Conservation (phyloP, 2,113 vertebrate species). For the Megalops atlanticus region DNA sequence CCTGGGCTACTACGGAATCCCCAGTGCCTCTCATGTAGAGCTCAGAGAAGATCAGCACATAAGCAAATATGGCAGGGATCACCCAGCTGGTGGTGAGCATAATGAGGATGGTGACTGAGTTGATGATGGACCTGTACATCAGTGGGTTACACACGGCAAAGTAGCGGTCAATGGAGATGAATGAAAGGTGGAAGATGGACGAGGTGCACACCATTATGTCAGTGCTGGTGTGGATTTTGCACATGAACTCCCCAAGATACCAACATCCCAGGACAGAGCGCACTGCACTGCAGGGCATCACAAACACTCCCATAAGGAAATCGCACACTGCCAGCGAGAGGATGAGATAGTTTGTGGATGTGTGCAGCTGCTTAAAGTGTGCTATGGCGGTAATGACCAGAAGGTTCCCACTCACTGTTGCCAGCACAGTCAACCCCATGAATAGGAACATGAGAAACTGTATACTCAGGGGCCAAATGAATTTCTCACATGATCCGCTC, state of each 20-base stretch:
- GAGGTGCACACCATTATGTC: conserved; percentile 30
- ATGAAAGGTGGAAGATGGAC: conserved; percentile 44
- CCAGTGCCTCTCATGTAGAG: conserved; percentile 3
- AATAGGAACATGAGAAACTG: too few relatives aligned
- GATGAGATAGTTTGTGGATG: conserved; percentile 35
- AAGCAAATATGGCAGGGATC: conserved; percentile 38
- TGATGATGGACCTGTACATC: not conserved
- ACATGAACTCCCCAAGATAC: conserved; percentile 36
- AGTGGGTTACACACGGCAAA: conserved; percentile 40
- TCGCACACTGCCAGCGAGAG: conserved; percentile 21
- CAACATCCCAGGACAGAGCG: conserved; percentile 42
- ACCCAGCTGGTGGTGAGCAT: not conserved
- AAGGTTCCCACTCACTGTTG: too few relatives aligned
- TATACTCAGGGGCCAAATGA: too few relatives aligned
- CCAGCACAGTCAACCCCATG: too few relatives aligned
- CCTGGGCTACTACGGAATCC: not conserved
- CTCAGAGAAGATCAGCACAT: conserved; percentile 29
- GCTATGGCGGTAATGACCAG: conserved; percentile 35
- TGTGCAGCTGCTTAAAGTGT: conserved; percentile 47
- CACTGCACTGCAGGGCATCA: conserved; percentile 72
- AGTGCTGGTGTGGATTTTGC: conserved; percentile 26
- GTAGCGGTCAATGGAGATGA: conserved; percentile 49
- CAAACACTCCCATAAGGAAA: conserved; percentile 40
- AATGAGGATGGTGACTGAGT: not conserved
- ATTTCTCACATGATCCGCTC: too few relatives aligned